Base-by-base conservation (phyloP, 2,113 vertebrate species). In the Laticauda laticaudata region DNA sequence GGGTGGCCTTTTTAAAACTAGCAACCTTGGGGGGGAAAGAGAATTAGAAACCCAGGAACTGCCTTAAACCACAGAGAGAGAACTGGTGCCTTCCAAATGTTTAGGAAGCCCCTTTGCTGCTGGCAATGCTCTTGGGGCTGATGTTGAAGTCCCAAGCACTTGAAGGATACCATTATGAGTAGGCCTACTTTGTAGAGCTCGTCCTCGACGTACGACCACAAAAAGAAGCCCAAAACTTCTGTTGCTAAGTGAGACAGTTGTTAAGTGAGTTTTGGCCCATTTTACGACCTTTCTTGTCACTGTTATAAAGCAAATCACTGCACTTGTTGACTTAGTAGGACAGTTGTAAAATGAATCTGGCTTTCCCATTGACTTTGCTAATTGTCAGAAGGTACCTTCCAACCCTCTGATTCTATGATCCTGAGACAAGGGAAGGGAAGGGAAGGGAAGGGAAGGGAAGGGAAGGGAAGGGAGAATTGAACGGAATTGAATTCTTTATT, bases 361-460 rank as follows among this genome's bases (percentile, higher is more conserved):
- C 59, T 29, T 61, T 26, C 59, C 59, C 26, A 4, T 0, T 61
- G 59, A 61, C 26, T 29, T 64, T 64, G 59, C 59, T 8, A 48
- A 48, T 48, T 29, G 26, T 29, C 59, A 64, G 26, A 64, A 64
- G 59, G 10, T 64, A 11, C 59, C 26, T 61, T 64, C 26, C 26
- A 29, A 4, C 26, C 59, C 11, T 61, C 24, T 26, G 59, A 61
- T 61, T 29, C 59, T 61, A 61, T 61, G 2, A 24, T 24, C 23
- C 56, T 57, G 5, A 48, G 48, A 48, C 1, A 8, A 6, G 7
- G 1, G 6, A 8, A 6, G 7, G 6, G 5, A 7, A 1, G 4
- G 6, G 6, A 48, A 0, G 5, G 45, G 5, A 48, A 39, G 34
- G 1, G 6, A 8, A 6, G 7, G 1, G 6, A 8, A 6, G 8